phyloP scores from a whole-genome alignment of 2,888 invertebrate genomes.

The Metalampra italica region DNA sequence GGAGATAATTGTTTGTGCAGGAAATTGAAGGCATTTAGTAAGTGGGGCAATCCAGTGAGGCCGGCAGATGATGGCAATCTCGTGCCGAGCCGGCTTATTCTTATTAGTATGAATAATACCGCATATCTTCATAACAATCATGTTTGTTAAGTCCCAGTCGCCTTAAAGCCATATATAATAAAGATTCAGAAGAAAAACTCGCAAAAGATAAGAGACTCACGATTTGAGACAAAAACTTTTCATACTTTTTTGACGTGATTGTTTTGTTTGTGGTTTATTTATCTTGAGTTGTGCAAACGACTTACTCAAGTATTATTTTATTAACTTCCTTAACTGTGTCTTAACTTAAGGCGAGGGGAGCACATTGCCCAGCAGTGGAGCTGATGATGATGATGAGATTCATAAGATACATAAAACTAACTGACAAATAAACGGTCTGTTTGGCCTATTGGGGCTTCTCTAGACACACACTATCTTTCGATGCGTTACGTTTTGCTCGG shows the following conservation, averaged over 20 bases:
- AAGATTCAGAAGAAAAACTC: neutral
- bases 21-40: slow-evolving; percentile 73
- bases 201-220: neutral
- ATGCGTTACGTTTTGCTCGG: no score
- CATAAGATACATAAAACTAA: no score
- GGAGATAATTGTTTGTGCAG: slow-evolving; percentile 74
- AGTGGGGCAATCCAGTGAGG: slow-evolving; percentile 57
- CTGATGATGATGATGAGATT: no score
- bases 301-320: no score
- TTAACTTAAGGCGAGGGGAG: no score
- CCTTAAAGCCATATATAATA: neutral
- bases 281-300: no score
- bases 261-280: neutral
- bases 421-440: no score
- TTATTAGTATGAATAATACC: slow-evolving; percentile 7
- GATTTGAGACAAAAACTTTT: neutral
- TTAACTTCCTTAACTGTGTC: neutral
- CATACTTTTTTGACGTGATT: neutral
- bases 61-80: slow-evolving; percentile 23
- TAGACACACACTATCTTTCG: no score
- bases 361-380: no score
- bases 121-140: slow-evolving; percentile 3
- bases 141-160: slow-evolving; percentile 1
- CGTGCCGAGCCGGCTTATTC: slow-evolving; percentile 4
- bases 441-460: no score